A percentile compares a stretch with the other conserved stretches of the same genome.
Conservation (phyloP, 2,888 invertebrate species). For the Choristoneura rosaceana region DNA sequence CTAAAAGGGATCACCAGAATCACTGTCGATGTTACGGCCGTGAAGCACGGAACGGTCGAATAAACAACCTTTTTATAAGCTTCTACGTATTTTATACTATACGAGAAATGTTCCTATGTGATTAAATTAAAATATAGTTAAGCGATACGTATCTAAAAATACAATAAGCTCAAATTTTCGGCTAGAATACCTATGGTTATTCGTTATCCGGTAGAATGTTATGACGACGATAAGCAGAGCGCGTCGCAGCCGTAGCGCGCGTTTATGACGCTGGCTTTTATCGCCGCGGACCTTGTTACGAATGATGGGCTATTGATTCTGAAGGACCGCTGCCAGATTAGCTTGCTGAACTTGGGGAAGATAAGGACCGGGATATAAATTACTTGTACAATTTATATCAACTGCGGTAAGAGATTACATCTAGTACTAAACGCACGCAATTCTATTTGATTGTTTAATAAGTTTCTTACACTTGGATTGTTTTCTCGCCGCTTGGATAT, state of each 20-base stretch:
- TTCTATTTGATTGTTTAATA: neutral
- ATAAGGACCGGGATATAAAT: neutral
- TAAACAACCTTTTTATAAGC: neutral
- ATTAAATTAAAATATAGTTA: neutral
- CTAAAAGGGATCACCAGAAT: slow-evolving; percentile 12
- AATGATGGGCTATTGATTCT: slow-evolving; percentile 40
- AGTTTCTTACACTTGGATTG: neutral
- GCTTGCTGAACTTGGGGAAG: slow-evolving; percentile 14
- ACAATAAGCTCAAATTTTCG: neutral
- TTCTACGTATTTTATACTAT: neutral
- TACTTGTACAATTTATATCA: neutral
- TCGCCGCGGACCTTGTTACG: slow-evolving; percentile 39
- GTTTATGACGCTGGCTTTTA: slow-evolving; percentile 37
- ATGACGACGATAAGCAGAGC: neutral
- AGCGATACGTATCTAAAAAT: no score
- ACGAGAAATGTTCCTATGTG: neutral
- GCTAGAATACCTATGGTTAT: neutral
- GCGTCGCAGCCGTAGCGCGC: slow-evolving; percentile 19
- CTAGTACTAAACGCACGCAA: neutral
- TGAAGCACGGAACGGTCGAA: neutral
- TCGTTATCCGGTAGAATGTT: neutral
- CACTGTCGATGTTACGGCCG: neutral
- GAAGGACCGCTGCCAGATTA: slow-evolving; percentile 33
- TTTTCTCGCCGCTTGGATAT: neutral
- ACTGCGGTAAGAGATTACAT: neutral